These are phyloP conservation scores for Elymnias hypermnestra DNA, from an alignment of 1,140 invertebrate species.

Conservation along the genomic window DNA sequence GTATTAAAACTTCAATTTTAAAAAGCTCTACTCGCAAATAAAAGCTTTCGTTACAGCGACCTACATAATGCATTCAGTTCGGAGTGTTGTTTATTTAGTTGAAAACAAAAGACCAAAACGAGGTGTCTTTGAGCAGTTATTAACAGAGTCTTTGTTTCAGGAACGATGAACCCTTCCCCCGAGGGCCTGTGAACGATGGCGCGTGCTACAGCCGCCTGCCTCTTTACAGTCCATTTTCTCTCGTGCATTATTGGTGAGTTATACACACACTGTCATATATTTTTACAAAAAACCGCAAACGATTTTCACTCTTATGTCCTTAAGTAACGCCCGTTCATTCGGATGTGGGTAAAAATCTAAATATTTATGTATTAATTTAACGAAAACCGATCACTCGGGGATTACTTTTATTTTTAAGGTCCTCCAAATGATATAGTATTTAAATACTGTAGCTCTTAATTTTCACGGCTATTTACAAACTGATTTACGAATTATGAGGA, in stretches of 20 bases:
- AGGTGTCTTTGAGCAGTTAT: conserved; percentile 49
- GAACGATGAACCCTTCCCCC: conserved; percentile 44
- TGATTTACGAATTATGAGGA: too few species aligned
- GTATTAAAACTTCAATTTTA: too few species aligned
- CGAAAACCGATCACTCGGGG: too few species aligned
- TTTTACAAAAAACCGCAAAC: conserved; percentile 14
- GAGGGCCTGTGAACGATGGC: conserved; percentile 46
- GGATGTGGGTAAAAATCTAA: conserved; percentile 7
- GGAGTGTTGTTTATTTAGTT: conserved; percentile 20
- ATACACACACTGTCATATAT: conserved; percentile 17
- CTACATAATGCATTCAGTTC: conserved; percentile 11
- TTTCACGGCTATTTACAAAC: too few species aligned
- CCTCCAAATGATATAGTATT: too few species aligned
- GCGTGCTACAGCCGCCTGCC: conserved; percentile 47
- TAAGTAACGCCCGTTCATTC: conserved; percentile 6
- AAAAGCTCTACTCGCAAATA: neutral
- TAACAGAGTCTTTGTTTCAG: conserved; percentile 62
- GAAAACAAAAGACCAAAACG: conserved; percentile 27
- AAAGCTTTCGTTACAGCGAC: neutral
- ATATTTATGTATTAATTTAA: conserved; percentile 14
- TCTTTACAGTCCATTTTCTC: conserved; percentile 66
- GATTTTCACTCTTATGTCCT: conserved; percentile 21
- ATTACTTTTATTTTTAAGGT: too few species aligned
- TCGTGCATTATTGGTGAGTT: conserved; percentile 64
- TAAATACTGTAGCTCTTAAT: too few species aligned